Conservation (phyloP, 2,888 invertebrate species). For the Cataglyphis albicans region DNA sequence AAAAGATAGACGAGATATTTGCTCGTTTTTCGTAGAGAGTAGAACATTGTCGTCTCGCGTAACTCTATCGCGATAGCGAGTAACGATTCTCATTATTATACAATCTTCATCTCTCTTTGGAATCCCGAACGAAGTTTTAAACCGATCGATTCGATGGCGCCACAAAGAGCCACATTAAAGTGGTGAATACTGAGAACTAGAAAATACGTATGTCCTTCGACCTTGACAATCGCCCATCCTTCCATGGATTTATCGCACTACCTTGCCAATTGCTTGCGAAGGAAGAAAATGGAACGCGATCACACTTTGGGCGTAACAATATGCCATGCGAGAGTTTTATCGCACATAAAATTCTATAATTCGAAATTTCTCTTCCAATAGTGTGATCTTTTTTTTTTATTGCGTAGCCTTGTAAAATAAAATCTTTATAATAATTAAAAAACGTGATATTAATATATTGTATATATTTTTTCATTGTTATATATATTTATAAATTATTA, state of each 20-base stretch:
- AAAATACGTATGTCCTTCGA: constrained; percentile 58
- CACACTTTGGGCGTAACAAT: not conserved
- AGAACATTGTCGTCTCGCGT: constrained; percentile 27
- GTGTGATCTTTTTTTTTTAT: not conserved
- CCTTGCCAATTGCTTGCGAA: constrained; percentile 23
- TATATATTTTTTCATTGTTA: not conserved
- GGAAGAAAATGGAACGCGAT: constrained; percentile 22
- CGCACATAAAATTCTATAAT: not conserved
- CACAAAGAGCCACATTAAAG: constrained; percentile 24
- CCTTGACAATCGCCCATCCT: constrained; percentile 72
- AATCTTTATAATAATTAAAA: not conserved
- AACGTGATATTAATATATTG: not conserved
- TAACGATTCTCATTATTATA: constrained; percentile 62
- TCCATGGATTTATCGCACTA: constrained; percentile 58
- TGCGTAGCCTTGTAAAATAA: not conserved
- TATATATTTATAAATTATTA: not conserved
- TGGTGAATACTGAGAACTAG: constrained; percentile 44
- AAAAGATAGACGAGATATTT: constrained; percentile 20
- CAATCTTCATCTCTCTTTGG: constrained; percentile 45
- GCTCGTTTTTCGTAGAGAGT: constrained; percentile 33
- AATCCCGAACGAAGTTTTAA: constrained; percentile 43
- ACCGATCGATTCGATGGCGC: constrained; percentile 19
- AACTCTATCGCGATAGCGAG: not conserved
- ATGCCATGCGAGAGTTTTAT: not conserved
- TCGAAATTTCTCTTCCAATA: not conserved